Conservation (phyloP, 2,113 vertebrate genomes). For the Osmerus mordax region DNA sequence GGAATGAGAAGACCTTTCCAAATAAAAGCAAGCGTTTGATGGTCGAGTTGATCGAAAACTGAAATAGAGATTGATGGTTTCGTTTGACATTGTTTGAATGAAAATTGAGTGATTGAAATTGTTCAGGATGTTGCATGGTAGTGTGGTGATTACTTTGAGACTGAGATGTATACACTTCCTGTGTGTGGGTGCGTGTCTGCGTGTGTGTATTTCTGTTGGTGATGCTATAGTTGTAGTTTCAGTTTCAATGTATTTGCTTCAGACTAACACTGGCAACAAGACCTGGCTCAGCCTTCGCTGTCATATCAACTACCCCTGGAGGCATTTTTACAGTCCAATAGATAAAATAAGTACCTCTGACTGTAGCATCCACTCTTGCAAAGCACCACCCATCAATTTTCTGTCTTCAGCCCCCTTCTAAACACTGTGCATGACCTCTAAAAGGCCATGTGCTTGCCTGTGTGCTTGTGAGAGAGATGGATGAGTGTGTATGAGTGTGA, state of each 20-base stretch:
- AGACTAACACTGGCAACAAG: slow-evolving; percentile 22
- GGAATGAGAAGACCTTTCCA: not conserved
- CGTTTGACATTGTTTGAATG: too few species aligned
- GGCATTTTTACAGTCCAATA: slow-evolving; percentile 37
- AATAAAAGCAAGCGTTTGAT: too few species aligned
- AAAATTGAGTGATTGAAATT: too few species aligned
- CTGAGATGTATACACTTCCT: too few species aligned
- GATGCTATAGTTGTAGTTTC: slow-evolving; percentile 13
- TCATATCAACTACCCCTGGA: slow-evolving; percentile 22
- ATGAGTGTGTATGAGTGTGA: not conserved
- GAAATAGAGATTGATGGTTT: too few species aligned
- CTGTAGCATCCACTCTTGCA: slow-evolving; percentile 29
- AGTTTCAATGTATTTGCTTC: slow-evolving; percentile 28
- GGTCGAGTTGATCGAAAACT: too few species aligned
- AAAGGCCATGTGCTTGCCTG: not conserved
- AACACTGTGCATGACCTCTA: slow-evolving; percentile 11
- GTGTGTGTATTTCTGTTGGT: slow-evolving; percentile 10
- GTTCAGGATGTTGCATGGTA: too few species aligned
- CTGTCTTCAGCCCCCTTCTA: slow-evolving; percentile 1
- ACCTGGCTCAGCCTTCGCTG: slow-evolving; percentile 30
- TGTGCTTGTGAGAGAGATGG: not conserved
- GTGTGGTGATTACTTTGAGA: too few species aligned
- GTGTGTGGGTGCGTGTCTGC: not conserved
- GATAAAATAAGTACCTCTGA: slow-evolving; percentile 41
- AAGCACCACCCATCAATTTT: slow-evolving; percentile 36